Evolutionary conservation across 2,888 invertebrate genomes (phyloP), one percentile per base, ranked within the genome.

Genomic region (Carabus problematicus): DNA sequence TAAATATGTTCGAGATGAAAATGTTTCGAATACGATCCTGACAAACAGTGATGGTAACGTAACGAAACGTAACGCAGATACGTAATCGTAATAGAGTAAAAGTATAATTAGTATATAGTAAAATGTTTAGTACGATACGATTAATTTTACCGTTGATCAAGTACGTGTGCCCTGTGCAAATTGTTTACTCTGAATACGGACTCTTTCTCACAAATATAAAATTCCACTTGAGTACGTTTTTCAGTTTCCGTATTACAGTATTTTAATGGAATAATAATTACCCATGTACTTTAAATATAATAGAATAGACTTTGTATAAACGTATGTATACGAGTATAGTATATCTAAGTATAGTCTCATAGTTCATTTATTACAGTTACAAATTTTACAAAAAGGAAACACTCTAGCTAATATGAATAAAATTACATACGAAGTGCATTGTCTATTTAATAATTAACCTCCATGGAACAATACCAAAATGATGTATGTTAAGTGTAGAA

Each of bases 241-340:
- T 52, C 19, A 59, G 59, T 59, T 64, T 64, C 63, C 63, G 63
- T 64, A 64, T 64, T 64, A 64, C 63, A 64, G 54, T 64, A 54
- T 64, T 64, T 64, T 64, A 54, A 54, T 64, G 49, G 54, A 42
- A 39, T 49, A 49, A 49, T 62, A 62, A 62, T 62, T 62, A 62
- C 54, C 54, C 63, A 16, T 64, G 9, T 14, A 14, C 9, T 42
- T 42, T 19, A 59, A 52, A 54, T 7, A 63, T 39, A 40, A 63
- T 54, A 39, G 62, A 64, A 42, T 16, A 45, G 60, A 60, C 60
- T 45, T 60, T 60, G 60, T 29, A 29, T 29, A 29, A 3, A 29
- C 3, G 29, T 3, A 6, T 29, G 6, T 29, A 29, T 29, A 29
- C n/a, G 29, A 3, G 6, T 29, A 29, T 29, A 29, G 29, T 29